These are phyloP conservation scores for Myripristis murdjan DNA, from an alignment of 2,797 vertebrate species.

Conservation along the genomic window DNA sequence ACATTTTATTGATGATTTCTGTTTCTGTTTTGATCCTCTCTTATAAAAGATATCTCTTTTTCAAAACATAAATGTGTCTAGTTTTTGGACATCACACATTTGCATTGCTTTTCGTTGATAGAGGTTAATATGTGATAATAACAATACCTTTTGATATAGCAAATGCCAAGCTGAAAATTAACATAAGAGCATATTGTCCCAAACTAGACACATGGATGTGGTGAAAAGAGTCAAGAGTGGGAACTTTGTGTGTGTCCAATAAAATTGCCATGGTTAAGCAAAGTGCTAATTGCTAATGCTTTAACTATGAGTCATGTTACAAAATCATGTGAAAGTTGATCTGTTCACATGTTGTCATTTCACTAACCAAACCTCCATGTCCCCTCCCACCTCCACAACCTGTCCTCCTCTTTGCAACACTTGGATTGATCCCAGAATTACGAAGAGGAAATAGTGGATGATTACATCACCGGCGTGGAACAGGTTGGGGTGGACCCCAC, in stretches of 20 bases:
- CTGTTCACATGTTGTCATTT: slow-evolving; percentile 49
- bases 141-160: slow-evolving; percentile 5
- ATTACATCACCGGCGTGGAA: slow-evolving; percentile 96
- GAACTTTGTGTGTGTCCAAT: slow-evolving; percentile 27
- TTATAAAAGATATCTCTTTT: too few species aligned
- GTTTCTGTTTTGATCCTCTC: too few species aligned
- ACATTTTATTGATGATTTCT: too few species aligned
- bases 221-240: not conserved
- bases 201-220: slow-evolving; percentile 10
- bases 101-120: too few species aligned
- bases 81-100: too few species aligned
- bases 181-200: not conserved
- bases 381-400: slow-evolving; percentile 78
- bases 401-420: slow-evolving; percentile 59
- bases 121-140: slow-evolving; percentile 1
- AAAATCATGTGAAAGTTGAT: slow-evolving; percentile 45
- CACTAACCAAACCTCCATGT: slow-evolving; percentile 69
- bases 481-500: slow-evolving; percentile 88
- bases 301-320: slow-evolving; percentile 35
- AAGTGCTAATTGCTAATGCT: slow-evolving; percentile 18
- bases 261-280: slow-evolving; percentile 3
- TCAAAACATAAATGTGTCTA: slow-evolving; percentile 4
- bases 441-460: slow-evolving; percentile 93
- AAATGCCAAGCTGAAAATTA: slow-evolving; percentile 15
- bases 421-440: slow-evolving; percentile 83